phyloP scores from a whole-genome alignment of 2,113 vertebrate species.

The Leucoraja erinaceus region DNA sequence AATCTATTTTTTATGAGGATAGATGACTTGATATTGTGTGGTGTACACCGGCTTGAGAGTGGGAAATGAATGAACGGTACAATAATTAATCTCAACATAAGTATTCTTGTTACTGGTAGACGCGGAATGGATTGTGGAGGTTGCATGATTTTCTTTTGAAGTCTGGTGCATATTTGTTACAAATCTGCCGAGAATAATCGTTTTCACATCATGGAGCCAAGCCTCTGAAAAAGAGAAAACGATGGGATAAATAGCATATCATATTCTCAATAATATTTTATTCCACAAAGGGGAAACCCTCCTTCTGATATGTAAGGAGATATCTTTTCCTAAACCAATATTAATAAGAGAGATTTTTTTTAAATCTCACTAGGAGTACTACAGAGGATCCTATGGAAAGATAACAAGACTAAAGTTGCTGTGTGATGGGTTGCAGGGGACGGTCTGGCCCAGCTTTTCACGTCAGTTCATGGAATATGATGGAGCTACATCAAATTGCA shows the following conservation, averaged over 20 bases:
- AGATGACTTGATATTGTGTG: neutral
- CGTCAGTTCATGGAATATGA: neutral
- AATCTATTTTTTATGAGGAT: neutral
- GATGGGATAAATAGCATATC: neutral
- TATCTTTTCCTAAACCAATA: neutral
- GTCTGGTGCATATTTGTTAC: neutral
- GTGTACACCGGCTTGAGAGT: neutral
- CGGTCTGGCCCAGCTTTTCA: neutral
- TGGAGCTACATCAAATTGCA: neutral
- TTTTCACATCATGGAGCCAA: neutral
- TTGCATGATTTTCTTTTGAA: neutral
- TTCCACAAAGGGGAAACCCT: neutral
- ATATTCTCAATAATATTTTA: neutral
- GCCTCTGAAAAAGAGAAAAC: neutral
- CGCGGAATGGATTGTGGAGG: neutral
- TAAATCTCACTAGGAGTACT: neutral
- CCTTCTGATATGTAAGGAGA: neutral
- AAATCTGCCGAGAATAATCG: too few species aligned
- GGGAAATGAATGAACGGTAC: neutral
- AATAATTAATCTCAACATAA: neutral
- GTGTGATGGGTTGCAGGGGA: neutral
- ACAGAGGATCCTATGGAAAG: neutral
- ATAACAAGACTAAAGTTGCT: neutral
- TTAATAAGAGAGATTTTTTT: neutral
- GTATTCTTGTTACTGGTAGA: neutral